These are phyloP conservation scores for Ceratosolen solmsi DNA, from an alignment of 1,140 invertebrate species.

Conservation along the genomic window DNA sequence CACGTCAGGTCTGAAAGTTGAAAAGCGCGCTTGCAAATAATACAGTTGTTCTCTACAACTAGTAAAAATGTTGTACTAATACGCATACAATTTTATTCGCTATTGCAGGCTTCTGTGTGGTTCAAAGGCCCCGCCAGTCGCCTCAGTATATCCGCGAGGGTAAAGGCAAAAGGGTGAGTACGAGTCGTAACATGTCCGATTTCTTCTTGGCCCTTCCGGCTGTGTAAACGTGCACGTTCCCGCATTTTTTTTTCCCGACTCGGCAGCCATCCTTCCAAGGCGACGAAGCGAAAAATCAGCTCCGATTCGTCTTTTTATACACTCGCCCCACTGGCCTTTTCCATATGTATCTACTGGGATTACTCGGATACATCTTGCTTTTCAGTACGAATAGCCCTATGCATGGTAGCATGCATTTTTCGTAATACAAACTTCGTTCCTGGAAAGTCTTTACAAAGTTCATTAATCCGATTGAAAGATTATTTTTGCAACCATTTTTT, in stretches of 20 bases:
- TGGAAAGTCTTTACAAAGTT: neutral
- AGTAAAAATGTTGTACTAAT: neutral
- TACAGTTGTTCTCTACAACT: constrained; percentile 18
- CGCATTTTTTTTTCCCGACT: neutral
- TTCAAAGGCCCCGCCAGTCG: constrained; percentile 83
- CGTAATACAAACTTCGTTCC: neutral
- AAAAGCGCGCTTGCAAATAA: constrained; percentile 23
- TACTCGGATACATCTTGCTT: neutral
- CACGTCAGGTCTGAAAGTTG: neutral
- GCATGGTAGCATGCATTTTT: neutral
- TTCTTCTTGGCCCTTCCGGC: constrained; percentile 14
- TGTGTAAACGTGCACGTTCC: neutral
- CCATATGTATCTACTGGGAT: neutral
- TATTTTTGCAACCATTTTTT: too few relatives aligned
- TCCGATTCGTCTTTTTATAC: neutral
- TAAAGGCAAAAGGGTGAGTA: constrained; percentile 82
- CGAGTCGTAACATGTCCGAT: constrained; percentile 30
- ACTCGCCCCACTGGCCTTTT: neutral
- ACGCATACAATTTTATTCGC: neutral
- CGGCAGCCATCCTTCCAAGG: neutral
- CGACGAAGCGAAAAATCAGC: neutral
- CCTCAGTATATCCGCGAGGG: constrained; percentile 84
- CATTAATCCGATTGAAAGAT: neutral
- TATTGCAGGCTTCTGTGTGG: constrained; percentile 83
- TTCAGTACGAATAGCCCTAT: neutral